phyloP scores from a whole-genome alignment of 2,797 vertebrate species.

The Leucoraja ocellata region DNA sequence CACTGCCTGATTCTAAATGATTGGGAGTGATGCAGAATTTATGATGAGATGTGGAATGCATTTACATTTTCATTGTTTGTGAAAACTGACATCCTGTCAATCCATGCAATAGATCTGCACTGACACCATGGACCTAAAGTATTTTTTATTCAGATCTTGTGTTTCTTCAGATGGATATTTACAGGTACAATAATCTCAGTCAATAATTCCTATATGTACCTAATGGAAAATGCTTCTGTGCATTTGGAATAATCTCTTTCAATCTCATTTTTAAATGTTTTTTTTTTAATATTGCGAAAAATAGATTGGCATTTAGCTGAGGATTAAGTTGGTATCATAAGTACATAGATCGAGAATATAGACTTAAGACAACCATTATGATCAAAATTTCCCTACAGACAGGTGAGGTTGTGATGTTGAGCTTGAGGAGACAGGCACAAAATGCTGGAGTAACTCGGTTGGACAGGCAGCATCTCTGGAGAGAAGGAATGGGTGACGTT shows the following conservation, averaged over 20 bases:
- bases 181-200: not conserved
- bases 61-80: slow-evolving; percentile 21
- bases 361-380: not conserved
- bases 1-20: not conserved
- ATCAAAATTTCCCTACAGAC: not conserved
- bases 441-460: too few species aligned
- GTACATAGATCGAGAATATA: not conserved
- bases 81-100: not conserved
- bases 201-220: not conserved
- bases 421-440: too few species aligned
- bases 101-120: not conserved
- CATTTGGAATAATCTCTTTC: not conserved
- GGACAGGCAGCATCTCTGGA: too few species aligned
- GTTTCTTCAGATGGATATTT: not conserved
- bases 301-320: not conserved
- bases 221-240: not conserved
- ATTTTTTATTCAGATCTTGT: not conserved
- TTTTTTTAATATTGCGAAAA: not conserved
- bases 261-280: not conserved
- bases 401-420: too few species aligned
- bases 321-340: not conserved
- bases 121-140: not conserved
- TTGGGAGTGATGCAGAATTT: not conserved
- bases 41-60: not conserved
- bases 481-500: too few species aligned